Conservation (phyloP, 2,888 invertebrate species). For the Stomorhina lunata region DNA sequence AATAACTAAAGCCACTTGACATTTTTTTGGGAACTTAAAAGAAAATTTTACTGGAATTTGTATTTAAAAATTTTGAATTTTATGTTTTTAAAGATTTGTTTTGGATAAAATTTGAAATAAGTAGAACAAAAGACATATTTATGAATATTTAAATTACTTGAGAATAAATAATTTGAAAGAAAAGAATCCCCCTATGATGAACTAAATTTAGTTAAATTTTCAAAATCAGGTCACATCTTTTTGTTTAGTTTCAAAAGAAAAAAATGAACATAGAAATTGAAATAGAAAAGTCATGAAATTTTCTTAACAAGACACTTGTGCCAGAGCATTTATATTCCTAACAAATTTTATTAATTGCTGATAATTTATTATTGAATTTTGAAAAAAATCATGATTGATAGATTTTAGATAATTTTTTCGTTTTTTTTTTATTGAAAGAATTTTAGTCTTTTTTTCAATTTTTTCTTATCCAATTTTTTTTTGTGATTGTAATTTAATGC, state of each 20-base stretch:
- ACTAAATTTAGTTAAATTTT: slow-evolving; percentile 32
- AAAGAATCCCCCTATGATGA: not conserved
- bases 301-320: not conserved
- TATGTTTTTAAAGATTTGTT: slow-evolving; percentile 13
- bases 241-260: not conserved
- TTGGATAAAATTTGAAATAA: not conserved
- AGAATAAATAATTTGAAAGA: not conserved
- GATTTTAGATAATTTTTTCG: not conserved
- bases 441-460: not conserved
- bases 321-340: not conserved
- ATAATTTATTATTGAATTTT: slow-evolving; percentile 44
- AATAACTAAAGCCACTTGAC: too few relatives aligned
- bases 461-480: not conserved
- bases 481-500: not conserved
- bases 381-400: slow-evolving; percentile 10
- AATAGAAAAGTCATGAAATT: not conserved
- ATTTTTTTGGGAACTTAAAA: not conserved
- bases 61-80: not conserved
- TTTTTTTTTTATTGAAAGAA: not conserved
- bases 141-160: slow-evolving; percentile 10
- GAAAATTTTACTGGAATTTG: slow-evolving; percentile 27
- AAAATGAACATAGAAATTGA: too few relatives aligned
- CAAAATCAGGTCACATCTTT: slow-evolving; percentile 43
- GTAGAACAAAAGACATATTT: too few relatives aligned
- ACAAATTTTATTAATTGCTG: slow-evolving; percentile 45